These are phyloP conservation scores for Norana najaformis DNA, from an alignment of 2,888 invertebrate species.

Conservation along the genomic window DNA sequence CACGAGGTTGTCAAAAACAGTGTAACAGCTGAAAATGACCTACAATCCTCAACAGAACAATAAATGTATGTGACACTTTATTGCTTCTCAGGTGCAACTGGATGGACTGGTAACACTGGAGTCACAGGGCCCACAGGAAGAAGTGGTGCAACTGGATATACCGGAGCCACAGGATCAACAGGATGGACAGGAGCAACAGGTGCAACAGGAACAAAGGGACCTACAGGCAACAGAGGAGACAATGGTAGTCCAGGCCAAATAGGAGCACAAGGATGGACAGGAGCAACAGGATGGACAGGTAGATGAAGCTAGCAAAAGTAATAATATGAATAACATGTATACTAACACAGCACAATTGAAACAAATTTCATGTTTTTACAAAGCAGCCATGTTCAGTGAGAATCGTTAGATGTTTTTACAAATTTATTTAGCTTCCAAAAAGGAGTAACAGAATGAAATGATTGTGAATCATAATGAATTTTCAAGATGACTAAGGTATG, in stretches of 20 bases:
- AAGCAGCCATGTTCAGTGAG: background rate
- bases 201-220: conserved; percentile 8
- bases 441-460: too few species aligned
- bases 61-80: background rate
- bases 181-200: conserved; percentile 22
- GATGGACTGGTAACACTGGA: conserved; percentile 21
- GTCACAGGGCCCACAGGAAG: conserved; percentile 14
- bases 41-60: background rate
- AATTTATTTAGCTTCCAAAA: too few species aligned
- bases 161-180: background rate
- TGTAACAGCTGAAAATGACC: background rate
- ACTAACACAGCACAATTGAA: background rate
- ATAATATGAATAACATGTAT: background rate
- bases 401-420: background rate
- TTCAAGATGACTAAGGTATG: too few species aligned
- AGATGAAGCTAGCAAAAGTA: background rate
- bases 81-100: conserved; percentile 19
- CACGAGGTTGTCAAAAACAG: too few species aligned
- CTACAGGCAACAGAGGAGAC: conserved; percentile 10
- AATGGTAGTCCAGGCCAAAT: background rate
- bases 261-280: background rate
- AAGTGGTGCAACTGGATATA: conserved; percentile 25
- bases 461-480: too few species aligned
- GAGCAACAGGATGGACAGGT: background rate
- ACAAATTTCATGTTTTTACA: too few species aligned